Base-by-base conservation (phyloP, 2,113 vertebrate species). In the Spermophilus dauricus region DNA sequence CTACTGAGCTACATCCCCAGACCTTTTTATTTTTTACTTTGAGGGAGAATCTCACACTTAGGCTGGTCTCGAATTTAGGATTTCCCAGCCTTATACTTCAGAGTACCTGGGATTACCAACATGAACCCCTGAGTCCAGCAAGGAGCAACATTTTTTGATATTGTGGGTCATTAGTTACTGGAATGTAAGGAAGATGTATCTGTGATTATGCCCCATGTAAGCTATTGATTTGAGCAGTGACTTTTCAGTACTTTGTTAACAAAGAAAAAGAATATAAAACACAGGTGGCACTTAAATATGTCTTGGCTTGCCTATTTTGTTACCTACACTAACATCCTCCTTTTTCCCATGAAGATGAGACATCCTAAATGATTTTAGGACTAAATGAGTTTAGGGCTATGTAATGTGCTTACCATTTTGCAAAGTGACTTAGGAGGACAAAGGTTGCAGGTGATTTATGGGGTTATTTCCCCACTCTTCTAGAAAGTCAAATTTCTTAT, bases 341-440 rank as follows among this genome's bases (percentile, higher is more conserved):
- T 18, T 77, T 53, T 30, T 0, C 16, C 20, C 12, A 8, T 20
- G 5, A 80, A 37, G 53, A 28, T 22, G 9, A 58, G 78, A 8
- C 9, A 69, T 42, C 42, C 34, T 30, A 26, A 37, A 73, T 11
- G 7, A 63, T 42, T 28, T 28, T 24, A 20, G 37, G 65, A 58
- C 32, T 86, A 26, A 2, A 8, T 24, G 42, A 87, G 37, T 56
- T 88, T 78, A 32, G 63, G 56, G 9, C 20, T 14, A 2, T 18
- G 4, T 70, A 63, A 37, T 7, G 26, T 69, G 22, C 30, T 65
- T 45, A 39, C 75, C 2, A 11, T 63, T 86, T 78, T 95, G 61
- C 34, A 61, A 92, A 94, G 34, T 22, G 53, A 86, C 34, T 85
- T 69, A 72, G 61, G 77, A 76, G 39, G 72, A 69, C 86, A 73